Percentiles rank a stretch among this genome's conserved stretches.
Evolutionary conservation across 1,140 invertebrate species (phyloP).

Genomic region (Sinella curviseta): DNA sequence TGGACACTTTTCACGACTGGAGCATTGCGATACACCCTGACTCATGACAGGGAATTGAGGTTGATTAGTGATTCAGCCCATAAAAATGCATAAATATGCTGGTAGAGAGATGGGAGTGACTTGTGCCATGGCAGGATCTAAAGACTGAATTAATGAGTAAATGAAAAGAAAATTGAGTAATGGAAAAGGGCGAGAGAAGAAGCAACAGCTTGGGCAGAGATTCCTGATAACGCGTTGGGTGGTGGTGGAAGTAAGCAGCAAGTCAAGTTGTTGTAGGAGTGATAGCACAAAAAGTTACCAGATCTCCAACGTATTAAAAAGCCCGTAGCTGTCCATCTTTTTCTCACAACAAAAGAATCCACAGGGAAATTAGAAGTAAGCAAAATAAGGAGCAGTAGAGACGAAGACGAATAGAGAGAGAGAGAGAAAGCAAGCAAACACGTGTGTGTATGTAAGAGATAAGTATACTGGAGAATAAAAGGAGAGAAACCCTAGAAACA

Average conservation of each 20-base stretch:
- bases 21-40: no score
- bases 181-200: no score
- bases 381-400: no score
- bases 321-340: not conserved
- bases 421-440: not conserved
- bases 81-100: conserved; percentile 1
- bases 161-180: conserved; percentile 12
- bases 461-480: no score
- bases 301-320: not conserved
- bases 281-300: not conserved
- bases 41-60: not conserved
- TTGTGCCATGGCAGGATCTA: not conserved
- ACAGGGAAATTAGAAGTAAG: conserved; percentile 3
- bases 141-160: conserved; percentile 9
- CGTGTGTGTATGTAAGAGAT: no score
- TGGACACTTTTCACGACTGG: no score
- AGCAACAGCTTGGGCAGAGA: not conserved
- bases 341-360: conserved; percentile 9
- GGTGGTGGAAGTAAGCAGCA: not conserved
- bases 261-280: not conserved
- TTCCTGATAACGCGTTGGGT: not conserved
- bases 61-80: not conserved
- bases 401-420: no score
- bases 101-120: not conserved
- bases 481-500: no score